Evolutionary conservation across 2,888 invertebrate species (phyloP), one percentile per base, ranked within the genome.

Genomic region (Fissipunctia ypsillon): DNA sequence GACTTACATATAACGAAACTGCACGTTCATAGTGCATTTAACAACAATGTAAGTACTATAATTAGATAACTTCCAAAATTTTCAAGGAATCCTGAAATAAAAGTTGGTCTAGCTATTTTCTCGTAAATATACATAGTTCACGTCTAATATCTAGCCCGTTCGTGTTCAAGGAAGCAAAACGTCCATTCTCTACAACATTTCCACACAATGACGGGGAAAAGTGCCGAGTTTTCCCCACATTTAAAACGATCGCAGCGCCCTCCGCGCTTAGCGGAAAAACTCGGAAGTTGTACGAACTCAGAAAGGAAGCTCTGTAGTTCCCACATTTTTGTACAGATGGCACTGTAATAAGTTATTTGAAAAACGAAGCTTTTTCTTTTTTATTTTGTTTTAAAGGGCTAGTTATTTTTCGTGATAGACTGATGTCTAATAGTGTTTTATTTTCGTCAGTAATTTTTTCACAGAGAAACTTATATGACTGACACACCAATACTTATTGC

Each of bases 271-370:
- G 61, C 84, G 90, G 87, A 76, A 88, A 88, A 84, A 85, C 85
- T 87, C 80, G 76, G 88, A 93, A 92, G 88, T 89, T 90, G 78
- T 72, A 78, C 61, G 78, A 91, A 88, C 89, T 91, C 89, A 78
- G 77, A 79, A 80, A 85, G 81, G 88, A 90, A 91, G 89, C 88
- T 90, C 80, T 69, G 78, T 86, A 90, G 94, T 95, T 92, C 89
- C 38, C 22, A 16, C 52, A 22, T 59, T 76, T 84, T 84, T 35
- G 14, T 80, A 71, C 81, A 95, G 95, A 93, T 93, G 95, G 94
- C 95, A 84, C 72, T 91, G 73, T 88, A 81, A 31, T 56, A 76
- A 48, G 19, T 67, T 69, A 35, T 28, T 66, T 69, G 5, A 60
- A 78, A 69, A 64, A 43, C 0, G 0, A 19, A 31, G 6, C 3